A percentile compares a stretch with the other conserved stretches of the same genome.
phyloP scores from a whole-genome alignment of 2,888 invertebrate genomes.

The Drosophila anomalipes region DNA sequence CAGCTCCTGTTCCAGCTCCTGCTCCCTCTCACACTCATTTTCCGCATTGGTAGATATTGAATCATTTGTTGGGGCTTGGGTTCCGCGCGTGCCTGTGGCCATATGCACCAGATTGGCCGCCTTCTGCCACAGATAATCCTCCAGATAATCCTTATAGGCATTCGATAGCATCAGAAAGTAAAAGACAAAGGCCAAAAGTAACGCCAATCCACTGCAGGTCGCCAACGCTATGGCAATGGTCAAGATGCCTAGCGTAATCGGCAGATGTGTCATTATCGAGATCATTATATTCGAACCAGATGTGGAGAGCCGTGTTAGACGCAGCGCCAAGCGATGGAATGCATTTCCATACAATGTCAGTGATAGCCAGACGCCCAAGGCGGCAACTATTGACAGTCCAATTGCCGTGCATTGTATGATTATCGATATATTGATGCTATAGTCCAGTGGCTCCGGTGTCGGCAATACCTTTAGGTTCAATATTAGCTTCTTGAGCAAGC shows the following conservation, averaged over 20 bases:
- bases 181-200: slow-evolving; percentile 88
- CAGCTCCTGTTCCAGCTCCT: neutral
- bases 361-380: slow-evolving; percentile 64
- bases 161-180: slow-evolving; percentile 90
- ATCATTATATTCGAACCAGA: slow-evolving; percentile 86
- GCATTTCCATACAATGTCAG: slow-evolving; percentile 70
- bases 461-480: slow-evolving; percentile 59
- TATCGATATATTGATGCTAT: slow-evolving; percentile 67
- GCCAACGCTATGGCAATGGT: slow-evolving; percentile 88
- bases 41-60: neutral
- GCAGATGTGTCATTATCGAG: slow-evolving; percentile 89
- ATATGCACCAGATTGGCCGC: slow-evolving; percentile 75
- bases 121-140: slow-evolving; percentile 86
- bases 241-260: slow-evolving; percentile 88
- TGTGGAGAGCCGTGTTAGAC: slow-evolving; percentile 68
- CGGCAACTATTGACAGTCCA: slow-evolving; percentile 65
- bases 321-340: slow-evolving; percentile 65
- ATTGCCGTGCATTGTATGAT: slow-evolving; percentile 79
- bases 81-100: slow-evolving; percentile 2
- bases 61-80: neutral
- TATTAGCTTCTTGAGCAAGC: slow-evolving; percentile 73
- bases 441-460: slow-evolving; percentile 60
- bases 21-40: neutral
- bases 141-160: slow-evolving; percentile 89
- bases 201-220: slow-evolving; percentile 91